These are phyloP conservation scores for Plusia festucae DNA, from an alignment of 2,888 invertebrate species.

Conservation along the genomic window DNA sequence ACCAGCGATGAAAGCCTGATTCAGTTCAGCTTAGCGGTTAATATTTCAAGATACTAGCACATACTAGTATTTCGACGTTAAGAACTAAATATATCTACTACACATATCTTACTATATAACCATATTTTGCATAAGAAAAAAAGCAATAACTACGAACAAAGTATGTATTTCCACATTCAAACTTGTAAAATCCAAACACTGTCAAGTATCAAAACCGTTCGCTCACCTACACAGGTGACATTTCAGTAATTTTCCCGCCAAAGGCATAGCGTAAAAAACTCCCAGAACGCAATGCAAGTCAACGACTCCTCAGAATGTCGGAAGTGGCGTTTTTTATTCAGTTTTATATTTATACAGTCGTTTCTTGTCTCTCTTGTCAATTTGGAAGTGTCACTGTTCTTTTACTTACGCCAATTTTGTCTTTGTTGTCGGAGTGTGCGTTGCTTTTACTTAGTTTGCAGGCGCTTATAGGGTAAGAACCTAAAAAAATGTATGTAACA, in stretches of 20 bases:
- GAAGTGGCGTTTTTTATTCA: slow-evolving; percentile 70
- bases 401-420: slow-evolving; percentile 67
- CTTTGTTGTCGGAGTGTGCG: slow-evolving; percentile 41
- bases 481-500: not conserved
- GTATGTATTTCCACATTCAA: too few relatives aligned
- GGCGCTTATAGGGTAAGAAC: slow-evolving; percentile 27
- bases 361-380: slow-evolving; percentile 73
- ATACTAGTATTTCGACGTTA: too few relatives aligned
- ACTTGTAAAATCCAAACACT: not conserved
- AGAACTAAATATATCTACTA: too few relatives aligned
- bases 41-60: too few relatives aligned
- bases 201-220: slow-evolving; percentile 67
- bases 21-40: too few relatives aligned
- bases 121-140: too few relatives aligned
- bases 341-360: slow-evolving; percentile 65
- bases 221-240: slow-evolving; percentile 67
- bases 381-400: slow-evolving; percentile 60
- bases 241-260: slow-evolving; percentile 71
- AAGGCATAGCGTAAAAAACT: slow-evolving; percentile 65
- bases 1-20: too few relatives aligned
- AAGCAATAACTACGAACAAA: too few relatives aligned
- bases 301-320: slow-evolving; percentile 67
- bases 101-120: too few relatives aligned
- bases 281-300: slow-evolving; percentile 63
- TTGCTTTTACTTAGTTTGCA: slow-evolving; percentile 42